These are phyloP conservation scores for Leptarthrus brevirostris DNA, from an alignment of 2,888 invertebrate genomes.

Conservation along the genomic window DNA sequence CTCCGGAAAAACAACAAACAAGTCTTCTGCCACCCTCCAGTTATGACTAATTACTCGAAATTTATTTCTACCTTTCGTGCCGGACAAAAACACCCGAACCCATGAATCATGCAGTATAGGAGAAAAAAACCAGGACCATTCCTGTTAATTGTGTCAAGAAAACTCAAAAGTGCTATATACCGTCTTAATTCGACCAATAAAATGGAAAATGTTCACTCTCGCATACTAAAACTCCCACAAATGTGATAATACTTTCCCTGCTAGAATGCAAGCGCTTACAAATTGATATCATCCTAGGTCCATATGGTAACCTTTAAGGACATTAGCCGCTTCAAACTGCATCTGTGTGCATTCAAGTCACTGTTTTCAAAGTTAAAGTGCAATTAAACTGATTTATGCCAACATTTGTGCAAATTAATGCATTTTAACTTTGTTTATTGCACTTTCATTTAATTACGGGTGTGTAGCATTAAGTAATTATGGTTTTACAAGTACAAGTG, in stretches of 20 bases:
- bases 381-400: constrained; percentile 53
- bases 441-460: constrained; percentile 51
- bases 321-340: constrained; percentile 2
- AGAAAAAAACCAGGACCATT: neutral
- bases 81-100: constrained; percentile 1
- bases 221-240: neutral
- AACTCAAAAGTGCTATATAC: neutral
- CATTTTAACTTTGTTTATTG: constrained; percentile 53
- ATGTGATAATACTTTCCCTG: neutral
- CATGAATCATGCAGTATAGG: neutral
- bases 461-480: constrained; percentile 49
- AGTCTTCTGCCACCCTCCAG: neutral
- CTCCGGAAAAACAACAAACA: neutral
- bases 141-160: neutral
- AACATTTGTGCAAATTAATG: constrained; percentile 53
- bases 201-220: neutral
- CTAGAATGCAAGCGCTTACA: neutral
- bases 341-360: constrained; percentile 26
- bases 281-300: no score
- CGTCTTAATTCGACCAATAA: neutral
- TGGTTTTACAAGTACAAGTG: constrained; percentile 9
- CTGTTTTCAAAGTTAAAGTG: constrained; percentile 48
- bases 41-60: neutral
- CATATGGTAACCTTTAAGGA: neutral
- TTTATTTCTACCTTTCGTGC: neutral